Percentiles rank a stretch among this genome's conserved stretches.
phyloP scores from a whole-genome alignment of 2,888 invertebrate genomes.

The Amphiduros pacificus region DNA sequence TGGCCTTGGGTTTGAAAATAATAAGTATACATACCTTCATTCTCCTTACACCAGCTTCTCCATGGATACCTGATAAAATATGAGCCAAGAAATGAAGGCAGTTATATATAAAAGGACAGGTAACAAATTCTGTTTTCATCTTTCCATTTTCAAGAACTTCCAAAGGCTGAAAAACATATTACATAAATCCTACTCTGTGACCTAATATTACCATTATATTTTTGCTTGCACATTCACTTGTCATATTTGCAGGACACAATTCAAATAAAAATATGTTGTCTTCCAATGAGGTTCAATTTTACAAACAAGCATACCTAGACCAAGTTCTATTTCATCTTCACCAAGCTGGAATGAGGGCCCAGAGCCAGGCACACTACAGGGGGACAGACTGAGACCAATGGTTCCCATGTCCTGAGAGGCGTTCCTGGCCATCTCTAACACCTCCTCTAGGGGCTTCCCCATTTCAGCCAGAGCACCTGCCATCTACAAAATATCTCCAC shows the following conservation, averaged over 20 bases:
- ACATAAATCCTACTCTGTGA: too few species aligned
- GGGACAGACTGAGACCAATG: slow-evolving; percentile 70
- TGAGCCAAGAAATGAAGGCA: too few species aligned
- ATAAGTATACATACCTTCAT: slow-evolving; percentile 52
- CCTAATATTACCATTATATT: too few species aligned
- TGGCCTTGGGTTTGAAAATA: too few species aligned
- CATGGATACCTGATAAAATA: slow-evolving; percentile 54
- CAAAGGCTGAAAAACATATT: too few species aligned
- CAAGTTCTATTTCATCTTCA: slow-evolving; percentile 71
- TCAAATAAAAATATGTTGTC: too few species aligned
- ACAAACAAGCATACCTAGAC: slow-evolving; percentile 60
- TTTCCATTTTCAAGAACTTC: too few species aligned
- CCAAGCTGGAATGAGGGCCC: slow-evolving; percentile 69
- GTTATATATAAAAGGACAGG: too few species aligned
- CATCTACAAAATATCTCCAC: slow-evolving; percentile 63
- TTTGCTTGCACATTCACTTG: not conserved
- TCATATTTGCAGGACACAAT: not conserved
- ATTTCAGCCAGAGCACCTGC: slow-evolving; percentile 75
- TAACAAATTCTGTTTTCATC: too few species aligned
- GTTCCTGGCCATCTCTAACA: slow-evolving; percentile 52
- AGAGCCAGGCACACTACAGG: slow-evolving; percentile 72
- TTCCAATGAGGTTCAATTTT: not conserved
- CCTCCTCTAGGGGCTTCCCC: slow-evolving; percentile 66
- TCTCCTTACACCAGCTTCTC: slow-evolving; percentile 65
- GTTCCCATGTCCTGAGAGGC: slow-evolving; percentile 65